phyloP scores from a whole-genome alignment of 2,888 invertebrate species.

The Allophyes oxyacanthae region DNA sequence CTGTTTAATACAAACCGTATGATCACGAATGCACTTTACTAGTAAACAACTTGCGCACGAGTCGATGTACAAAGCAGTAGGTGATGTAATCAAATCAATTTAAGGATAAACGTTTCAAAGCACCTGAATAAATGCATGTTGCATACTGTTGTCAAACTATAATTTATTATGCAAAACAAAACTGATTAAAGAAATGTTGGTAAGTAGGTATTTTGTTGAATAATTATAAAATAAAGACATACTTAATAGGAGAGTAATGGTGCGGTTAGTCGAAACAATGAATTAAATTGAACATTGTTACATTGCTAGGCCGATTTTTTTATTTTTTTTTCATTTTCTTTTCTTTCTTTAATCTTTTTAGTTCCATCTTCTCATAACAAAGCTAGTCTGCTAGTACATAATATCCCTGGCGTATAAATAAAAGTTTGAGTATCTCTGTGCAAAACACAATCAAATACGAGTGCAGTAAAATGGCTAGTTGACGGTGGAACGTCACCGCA shows the following conservation, averaged over 20 bases:
- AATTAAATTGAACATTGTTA: too few relatives aligned
- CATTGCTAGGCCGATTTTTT: too few relatives aligned
- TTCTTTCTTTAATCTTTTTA: too few relatives aligned
- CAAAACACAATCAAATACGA: neutral
- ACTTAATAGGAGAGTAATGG: too few relatives aligned
- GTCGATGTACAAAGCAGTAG: slow-evolving; percentile 26
- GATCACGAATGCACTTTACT: slow-evolving; percentile 20
- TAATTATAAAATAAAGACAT: too few relatives aligned
- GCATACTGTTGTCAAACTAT: slow-evolving; percentile 14
- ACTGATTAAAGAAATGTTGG: too few relatives aligned
- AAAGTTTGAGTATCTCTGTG: neutral
- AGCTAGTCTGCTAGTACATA: too few relatives aligned
- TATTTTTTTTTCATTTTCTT: too few relatives aligned
- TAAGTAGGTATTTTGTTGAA: too few relatives aligned
- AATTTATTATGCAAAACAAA: neutral
- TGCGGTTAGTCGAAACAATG: too few relatives aligned
- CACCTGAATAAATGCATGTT: slow-evolving; percentile 11
- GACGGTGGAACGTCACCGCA: neutral
- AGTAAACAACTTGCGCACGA: slow-evolving; percentile 28
- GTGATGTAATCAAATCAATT: slow-evolving; percentile 44
- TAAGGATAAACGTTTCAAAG: slow-evolving; percentile 35
- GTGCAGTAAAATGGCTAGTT: slow-evolving; percentile 5
- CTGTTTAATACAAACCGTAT: slow-evolving; percentile 13
- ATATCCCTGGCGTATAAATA: too few relatives aligned
- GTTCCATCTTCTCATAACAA: too few relatives aligned